Evolutionary conservation across 2,888 invertebrate species (phyloP).

Genomic region (Geophilus truncorum): DNA sequence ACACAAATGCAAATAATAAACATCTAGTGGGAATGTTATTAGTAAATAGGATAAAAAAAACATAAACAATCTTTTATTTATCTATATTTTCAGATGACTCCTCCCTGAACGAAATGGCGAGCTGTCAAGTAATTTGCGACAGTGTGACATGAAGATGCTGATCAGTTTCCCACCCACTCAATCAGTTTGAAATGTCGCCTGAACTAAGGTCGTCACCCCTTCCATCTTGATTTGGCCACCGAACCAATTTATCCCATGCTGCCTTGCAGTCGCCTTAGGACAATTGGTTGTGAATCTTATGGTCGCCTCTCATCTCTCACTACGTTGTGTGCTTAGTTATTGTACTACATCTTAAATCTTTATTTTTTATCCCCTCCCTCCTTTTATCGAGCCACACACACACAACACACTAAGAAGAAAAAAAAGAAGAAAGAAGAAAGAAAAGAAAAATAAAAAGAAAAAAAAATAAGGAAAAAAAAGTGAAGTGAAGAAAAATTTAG

Average conservation of each 20-base stretch:
- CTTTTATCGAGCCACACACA: background rate
- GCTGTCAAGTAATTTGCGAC: background rate
- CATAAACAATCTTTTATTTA: background rate
- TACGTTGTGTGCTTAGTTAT: background rate
- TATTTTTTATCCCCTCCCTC: background rate
- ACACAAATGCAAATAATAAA: too few relatives aligned
- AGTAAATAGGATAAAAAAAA: too few relatives aligned
- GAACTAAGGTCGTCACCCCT: slow-evolving; percentile 10
- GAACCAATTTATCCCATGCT: slow-evolving; percentile 18
- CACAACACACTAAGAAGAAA: background rate
- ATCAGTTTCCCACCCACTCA: slow-evolving; percentile 7
- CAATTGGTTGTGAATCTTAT: slow-evolving; percentile 18
- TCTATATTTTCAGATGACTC: background rate
- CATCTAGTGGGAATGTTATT: too few relatives aligned
- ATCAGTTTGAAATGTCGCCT: slow-evolving; percentile 19
- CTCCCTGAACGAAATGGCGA: slow-evolving; percentile 7
- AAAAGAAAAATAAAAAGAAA: background rate
- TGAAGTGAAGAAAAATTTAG: background rate
- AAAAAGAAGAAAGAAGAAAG: background rate
- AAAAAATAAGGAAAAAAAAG: background rate
- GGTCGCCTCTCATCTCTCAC: background rate
- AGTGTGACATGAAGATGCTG: slow-evolving; percentile 21
- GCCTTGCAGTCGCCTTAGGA: slow-evolving; percentile 27
- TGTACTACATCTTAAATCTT: background rate
- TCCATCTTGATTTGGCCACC: slow-evolving; percentile 25